Base-by-base conservation (phyloP, 2,888 invertebrate species). In the Scaptomyza parva region DNA sequence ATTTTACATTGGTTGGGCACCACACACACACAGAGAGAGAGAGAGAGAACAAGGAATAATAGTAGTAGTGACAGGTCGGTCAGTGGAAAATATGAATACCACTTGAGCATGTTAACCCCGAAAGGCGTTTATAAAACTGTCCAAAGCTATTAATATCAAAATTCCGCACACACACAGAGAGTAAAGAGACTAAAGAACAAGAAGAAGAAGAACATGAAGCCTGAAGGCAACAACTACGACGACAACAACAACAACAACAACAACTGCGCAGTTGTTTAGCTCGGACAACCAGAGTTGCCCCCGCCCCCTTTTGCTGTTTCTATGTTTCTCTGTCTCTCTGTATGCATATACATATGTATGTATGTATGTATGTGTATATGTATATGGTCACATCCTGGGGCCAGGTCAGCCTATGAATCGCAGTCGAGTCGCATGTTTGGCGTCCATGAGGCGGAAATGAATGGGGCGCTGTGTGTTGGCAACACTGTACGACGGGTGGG, bases 91-190 rank as follows among this genome's bases (percentile, higher is more conserved):
- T 85, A 88, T 85, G 84, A 85, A 85, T 85, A 88, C 79, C 84
- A 85, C 88, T 85, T 85, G 84, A 88, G 76, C 87, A 85, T 85
- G 84, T 85, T 85, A 86, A 88, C 84, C 84, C 84, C 88, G 85
- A 85, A 85, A 85, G 88, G 88, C 84, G 88, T 85, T 85, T 85
- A 88, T 88, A 85, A 85, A 88, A 76, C 88, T 85, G 84, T 85
- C 88, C 87, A 88, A 88, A 82, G 87, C 88, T 87, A 88, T 85
- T 85, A 85, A 85, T 85, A 85, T 85, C 84, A 85, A 88, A 88
- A 88, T 87, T 82, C 88, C 65, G 78, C 86, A 86, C 68, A 77
- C 57, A 69, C 3, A 37, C 35, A 35, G 1, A 8, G 9, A 17
- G 35, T 28, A 52, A 8, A 30, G 40, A 35, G 2, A 7, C 3